A percentile compares a stretch with the other conserved stretches of the same genome.
These are phyloP conservation scores for Pachliopta kotzebuea DNA, from an alignment of 2,888 invertebrate genomes.

Conservation along the genomic window DNA sequence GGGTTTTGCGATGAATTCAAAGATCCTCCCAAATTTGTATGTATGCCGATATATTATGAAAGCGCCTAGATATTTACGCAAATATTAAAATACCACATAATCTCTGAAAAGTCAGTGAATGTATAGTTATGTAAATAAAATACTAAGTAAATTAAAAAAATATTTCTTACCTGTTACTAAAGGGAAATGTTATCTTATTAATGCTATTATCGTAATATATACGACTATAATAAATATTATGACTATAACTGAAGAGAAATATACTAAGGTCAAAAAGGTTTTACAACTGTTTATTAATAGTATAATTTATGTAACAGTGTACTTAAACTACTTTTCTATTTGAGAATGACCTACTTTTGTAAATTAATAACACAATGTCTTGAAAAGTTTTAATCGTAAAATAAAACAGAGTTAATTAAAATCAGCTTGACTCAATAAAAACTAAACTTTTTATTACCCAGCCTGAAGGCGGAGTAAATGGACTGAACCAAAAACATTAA, in stretches of 20 bases:
- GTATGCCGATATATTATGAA: constrained; percentile 34
- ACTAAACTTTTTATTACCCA: constrained; percentile 23
- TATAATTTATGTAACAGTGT: not conserved
- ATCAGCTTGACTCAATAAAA: constrained; percentile 21
- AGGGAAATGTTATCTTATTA: too few relatives aligned
- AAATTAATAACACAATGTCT: not conserved
- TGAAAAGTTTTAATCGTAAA: constrained; percentile 1
- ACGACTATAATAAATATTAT: too few relatives aligned
- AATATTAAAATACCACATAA: constrained; percentile 11
- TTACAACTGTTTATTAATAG: not conserved
- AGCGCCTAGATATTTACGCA: constrained; percentile 21
- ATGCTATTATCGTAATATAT: too few relatives aligned
- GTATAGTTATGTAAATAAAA: not conserved
- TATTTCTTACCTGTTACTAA: too few relatives aligned
- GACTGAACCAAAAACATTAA: constrained; percentile 65
- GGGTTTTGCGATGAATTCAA: constrained; percentile 37
- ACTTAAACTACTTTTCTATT: not conserved
- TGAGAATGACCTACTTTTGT: not conserved
- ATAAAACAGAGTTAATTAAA: constrained; percentile 20
- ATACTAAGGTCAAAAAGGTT: not conserved
- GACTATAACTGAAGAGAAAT: too few relatives aligned
- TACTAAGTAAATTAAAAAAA: too few relatives aligned
- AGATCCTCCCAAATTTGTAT: constrained; percentile 39
- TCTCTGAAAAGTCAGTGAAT: not conserved
- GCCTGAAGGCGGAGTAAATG: constrained; percentile 44